Conservation (phyloP, 2,888 invertebrate species). For the Protodeltote pygarga region DNA sequence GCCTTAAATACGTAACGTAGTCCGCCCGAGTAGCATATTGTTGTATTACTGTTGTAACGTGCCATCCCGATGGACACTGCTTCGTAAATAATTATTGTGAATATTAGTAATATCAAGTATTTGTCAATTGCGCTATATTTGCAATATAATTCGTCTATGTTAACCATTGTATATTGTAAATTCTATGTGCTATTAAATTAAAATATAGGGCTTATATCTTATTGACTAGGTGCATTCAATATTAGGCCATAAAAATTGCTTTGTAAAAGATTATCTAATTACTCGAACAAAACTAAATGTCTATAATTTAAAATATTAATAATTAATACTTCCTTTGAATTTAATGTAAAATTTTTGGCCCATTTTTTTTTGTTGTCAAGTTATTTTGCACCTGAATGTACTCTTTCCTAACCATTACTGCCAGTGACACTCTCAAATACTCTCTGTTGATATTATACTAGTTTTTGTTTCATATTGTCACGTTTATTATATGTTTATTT, state of each 20-base stretch:
- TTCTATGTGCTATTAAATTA: conserved; percentile 23
- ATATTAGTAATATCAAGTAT: conserved; percentile 25
- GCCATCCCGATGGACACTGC: conserved; percentile 28
- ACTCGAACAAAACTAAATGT: conserved; percentile 22
- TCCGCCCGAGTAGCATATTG: conserved; percentile 70
- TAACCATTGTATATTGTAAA: conserved; percentile 20
- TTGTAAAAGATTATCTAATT: conserved; percentile 5
- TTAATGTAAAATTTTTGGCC: background rate
- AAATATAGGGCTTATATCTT: conserved; percentile 10
- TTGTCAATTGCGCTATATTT: conserved; percentile 17
- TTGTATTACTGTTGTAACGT: conserved; percentile 43
- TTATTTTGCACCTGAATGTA: conserved; percentile 13
- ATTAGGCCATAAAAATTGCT: background rate
- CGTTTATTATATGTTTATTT: conserved; percentile 52
- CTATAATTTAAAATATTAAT: conserved; percentile 22
- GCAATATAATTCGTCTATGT: conserved; percentile 6
- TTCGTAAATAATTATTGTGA: conserved; percentile 37
- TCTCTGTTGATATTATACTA: conserved; percentile 25
- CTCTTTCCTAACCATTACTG: conserved; percentile 17
- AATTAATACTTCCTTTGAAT: background rate
- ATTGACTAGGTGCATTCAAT: conserved; percentile 22
- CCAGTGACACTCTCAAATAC: conserved; percentile 35
- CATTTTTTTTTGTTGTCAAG: background rate
- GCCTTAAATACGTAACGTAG: conserved; percentile 77
- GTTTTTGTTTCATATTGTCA: conserved; percentile 25